Evolutionary conservation across 2,113 vertebrate genomes (phyloP).

Genomic region (Xiphorhynchus elegans): DNA sequence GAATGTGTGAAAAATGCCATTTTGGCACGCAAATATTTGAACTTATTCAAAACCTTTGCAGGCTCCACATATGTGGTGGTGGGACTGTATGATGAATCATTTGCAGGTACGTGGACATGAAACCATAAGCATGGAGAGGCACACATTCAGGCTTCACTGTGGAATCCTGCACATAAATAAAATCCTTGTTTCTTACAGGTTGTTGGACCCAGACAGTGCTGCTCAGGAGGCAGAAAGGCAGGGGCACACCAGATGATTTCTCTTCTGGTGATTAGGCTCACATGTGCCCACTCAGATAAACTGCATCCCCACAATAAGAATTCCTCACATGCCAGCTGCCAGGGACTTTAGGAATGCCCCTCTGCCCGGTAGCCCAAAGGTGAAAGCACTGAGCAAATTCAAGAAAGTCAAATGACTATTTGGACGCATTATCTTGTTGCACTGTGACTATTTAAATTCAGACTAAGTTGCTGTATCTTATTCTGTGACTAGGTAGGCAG

Average conservation of each 20-base stretch:
- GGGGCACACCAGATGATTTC: not conserved
- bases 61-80: not conserved
- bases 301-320: not conserved
- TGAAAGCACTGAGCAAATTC: not conserved
- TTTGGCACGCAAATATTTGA: not conserved
- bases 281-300: not conserved
- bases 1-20: not conserved
- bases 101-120: not conserved
- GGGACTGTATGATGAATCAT: not conserved
- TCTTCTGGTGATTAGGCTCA: accelerated
- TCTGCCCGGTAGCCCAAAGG: not conserved
- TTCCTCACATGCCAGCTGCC: not conserved
- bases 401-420: not conserved
- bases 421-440: not conserved
- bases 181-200: not conserved
- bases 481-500: not conserved
- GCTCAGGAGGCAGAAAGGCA: not conserved
- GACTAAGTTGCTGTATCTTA: not conserved
- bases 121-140: not conserved
- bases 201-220: accelerated
- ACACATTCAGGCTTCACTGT: not conserved
- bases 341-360: not conserved
- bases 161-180: not conserved
- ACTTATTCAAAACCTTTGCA: not conserved
- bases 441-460: not conserved